Evolutionary conservation across 2,888 invertebrate genomes (phyloP).

Genomic region (Torymus aiolomorphi): DNA sequence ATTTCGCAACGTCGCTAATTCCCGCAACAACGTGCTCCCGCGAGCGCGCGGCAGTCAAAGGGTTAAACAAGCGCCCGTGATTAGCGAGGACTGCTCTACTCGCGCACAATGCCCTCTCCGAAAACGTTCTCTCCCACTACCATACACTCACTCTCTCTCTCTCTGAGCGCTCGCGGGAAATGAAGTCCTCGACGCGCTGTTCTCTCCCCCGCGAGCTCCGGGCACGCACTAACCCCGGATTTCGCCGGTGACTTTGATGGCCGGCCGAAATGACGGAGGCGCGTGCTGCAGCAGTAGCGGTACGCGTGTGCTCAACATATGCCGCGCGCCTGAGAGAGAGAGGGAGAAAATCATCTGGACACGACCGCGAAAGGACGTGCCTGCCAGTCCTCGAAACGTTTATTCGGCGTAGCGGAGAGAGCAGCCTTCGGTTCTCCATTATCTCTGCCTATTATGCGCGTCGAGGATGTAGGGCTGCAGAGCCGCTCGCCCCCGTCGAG

Average conservation of each 20-base stretch:
- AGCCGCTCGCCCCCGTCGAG: too few relatives aligned
- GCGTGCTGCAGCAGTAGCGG: too few relatives aligned
- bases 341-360: slow-evolving; percentile 38
- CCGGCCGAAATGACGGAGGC: neutral
- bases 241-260: slow-evolving; percentile 34
- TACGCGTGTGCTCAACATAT: neutral
- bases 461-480: neutral
- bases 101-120: too few relatives aligned
- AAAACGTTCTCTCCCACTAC: too few relatives aligned
- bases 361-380: slow-evolving; percentile 12
- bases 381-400: slow-evolving; percentile 12
- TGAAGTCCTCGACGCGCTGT: slow-evolving; percentile 18
- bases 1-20: too few relatives aligned
- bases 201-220: too few relatives aligned
- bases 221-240: neutral
- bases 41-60: too few relatives aligned
- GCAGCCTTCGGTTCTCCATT: slow-evolving; percentile 23
- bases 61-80: too few relatives aligned
- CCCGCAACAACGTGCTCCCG: too few relatives aligned
- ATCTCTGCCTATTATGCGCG: slow-evolving; percentile 28
- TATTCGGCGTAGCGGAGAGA: neutral
- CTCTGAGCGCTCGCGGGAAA: neutral
- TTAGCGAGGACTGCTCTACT: too few relatives aligned
- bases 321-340: neutral
- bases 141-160: too few relatives aligned